Evolutionary conservation across 2,888 invertebrate species (phyloP).

Genomic region (Mythimna ferrago): DNA sequence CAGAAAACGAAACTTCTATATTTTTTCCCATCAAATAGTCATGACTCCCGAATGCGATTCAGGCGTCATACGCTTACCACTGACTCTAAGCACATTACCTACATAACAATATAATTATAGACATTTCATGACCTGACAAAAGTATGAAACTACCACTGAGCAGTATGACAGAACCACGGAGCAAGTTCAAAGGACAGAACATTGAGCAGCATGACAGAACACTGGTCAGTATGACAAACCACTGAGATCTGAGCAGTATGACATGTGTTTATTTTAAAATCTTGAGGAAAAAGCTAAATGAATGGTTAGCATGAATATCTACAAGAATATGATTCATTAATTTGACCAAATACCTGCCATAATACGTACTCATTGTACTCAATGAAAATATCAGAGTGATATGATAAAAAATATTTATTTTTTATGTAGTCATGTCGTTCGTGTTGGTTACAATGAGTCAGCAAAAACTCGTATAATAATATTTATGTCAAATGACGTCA

Average conservation of each 20-base stretch:
- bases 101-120: no score
- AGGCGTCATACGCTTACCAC: not conserved
- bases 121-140: no score
- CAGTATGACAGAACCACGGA: not conserved
- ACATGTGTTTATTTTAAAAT: not conserved
- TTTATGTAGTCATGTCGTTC: slow-evolving; percentile 33
- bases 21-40: not conserved
- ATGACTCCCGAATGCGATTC: not conserved
- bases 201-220: no score
- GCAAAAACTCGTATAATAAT: slow-evolving; percentile 30
- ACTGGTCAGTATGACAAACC: not conserved
- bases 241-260: not conserved
- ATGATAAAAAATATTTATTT: slow-evolving; percentile 13
- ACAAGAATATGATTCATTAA: slow-evolving; percentile 4
- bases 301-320: not conserved
- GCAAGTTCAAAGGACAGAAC: no score
- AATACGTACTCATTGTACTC: slow-evolving; percentile 11
- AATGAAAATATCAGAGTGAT: slow-evolving; percentile 8
- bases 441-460: slow-evolving; percentile 45
- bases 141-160: not conserved
- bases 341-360: not conserved
- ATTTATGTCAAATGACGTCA: slow-evolving; percentile 36
- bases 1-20: not conserved
- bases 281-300: not conserved
- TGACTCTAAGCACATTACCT: not conserved